Evolutionary conservation across 2,797 vertebrate genomes (phyloP), one percentile per base, ranked within the genome.

Genomic region (Xenopus petersii): DNA sequence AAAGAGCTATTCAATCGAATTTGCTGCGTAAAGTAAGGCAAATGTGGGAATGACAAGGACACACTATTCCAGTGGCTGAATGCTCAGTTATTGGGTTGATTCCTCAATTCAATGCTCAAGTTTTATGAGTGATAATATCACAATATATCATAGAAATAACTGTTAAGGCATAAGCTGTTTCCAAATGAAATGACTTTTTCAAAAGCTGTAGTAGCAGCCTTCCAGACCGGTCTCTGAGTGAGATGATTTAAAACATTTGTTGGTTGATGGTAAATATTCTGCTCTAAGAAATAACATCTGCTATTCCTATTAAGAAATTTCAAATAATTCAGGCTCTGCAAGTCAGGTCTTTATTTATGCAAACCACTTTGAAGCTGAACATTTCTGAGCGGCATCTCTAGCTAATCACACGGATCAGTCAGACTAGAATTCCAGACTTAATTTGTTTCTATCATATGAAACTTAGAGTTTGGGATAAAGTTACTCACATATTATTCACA

Each of bases 91-190:
- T 67, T 72, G 59, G 33, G 24, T 48, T 77, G 75, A 77, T 77
- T 77, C 68, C 73, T 77, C 75, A 77, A 67, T 68, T 73, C 60
- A 15, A 59, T 59, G 33, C 33, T 21, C 67, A 69, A 59, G 51
- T 69, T 58, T 4, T 69, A 58, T 56, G 70, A 72, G 64, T 59
- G 75, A 77, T 77, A 73, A 72, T 73, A 77, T 77, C 70, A 68
- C 70, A 72, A 63, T 68, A 73, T 55, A 71, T 77, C 70, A 64
- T 68, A n/a, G 58, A 68, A 67, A 64, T 30, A 63, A 48, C 64
- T 66, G 70, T 26, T 56, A 47, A 77, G 70, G 64, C 70, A 68
- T 64, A 68, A 68, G 75, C 64, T 61, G 70, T 64, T 74, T 72
- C 48, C 67, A 62, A 77, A 66, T 73, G 21, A 61, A 77, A 77